Percentiles rank a stretch among this genome's conserved stretches.
Conservation (phyloP, 2,888 invertebrate species). For the Trissolcus japonicus region DNA sequence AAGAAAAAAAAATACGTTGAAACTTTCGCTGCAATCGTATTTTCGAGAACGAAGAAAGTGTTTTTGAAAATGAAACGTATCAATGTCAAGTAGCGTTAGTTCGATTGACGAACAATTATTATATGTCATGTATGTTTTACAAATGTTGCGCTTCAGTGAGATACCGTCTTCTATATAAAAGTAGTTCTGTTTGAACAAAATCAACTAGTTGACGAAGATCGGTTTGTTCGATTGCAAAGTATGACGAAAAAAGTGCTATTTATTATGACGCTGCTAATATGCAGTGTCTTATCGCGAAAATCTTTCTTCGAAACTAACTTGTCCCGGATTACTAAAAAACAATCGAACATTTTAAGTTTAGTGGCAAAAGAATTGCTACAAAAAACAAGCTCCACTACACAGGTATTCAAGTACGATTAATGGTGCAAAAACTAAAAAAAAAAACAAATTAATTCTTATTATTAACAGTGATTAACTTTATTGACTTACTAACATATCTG, state of each 20-base stretch:
- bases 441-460: background rate
- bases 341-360: conserved; percentile 77
- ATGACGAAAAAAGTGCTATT: conserved; percentile 30
- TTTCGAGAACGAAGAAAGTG: conserved; percentile 64
- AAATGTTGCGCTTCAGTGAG: no score
- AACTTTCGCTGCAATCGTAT: conserved; percentile 70
- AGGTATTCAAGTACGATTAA: conserved; percentile 76
- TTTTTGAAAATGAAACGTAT: conserved; percentile 15
- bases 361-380: conserved; percentile 83
- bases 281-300: conserved; percentile 57
- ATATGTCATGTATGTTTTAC: conserved; percentile 3
- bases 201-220: background rate
- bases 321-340: conserved; percentile 55
- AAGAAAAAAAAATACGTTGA: background rate
- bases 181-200: conserved; percentile 5
- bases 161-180: background rate
- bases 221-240: no score
- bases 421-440: background rate
- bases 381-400: conserved; percentile 82
- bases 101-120: background rate
- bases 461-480: background rate
- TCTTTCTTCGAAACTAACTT: conserved; percentile 51
- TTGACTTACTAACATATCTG: background rate
- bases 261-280: conserved; percentile 52
- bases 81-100: background rate